phyloP scores from a whole-genome alignment of 2,888 invertebrate genomes.

The Tromatobia lineatoria region DNA sequence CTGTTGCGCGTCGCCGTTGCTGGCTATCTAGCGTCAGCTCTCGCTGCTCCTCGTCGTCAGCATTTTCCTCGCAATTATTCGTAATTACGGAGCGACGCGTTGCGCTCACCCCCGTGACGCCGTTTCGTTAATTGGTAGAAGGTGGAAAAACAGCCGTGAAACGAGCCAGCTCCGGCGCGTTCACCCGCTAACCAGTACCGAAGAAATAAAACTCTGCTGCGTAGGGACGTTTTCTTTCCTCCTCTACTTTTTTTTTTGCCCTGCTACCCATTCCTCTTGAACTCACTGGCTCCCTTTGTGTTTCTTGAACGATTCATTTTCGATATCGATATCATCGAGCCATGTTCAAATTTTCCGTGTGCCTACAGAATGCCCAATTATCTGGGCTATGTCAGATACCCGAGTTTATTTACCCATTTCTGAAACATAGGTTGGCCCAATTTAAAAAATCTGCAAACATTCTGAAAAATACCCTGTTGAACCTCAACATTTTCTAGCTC shows the following conservation, averaged over 20 bases:
- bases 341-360: slow-evolving; percentile 14
- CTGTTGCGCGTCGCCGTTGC: slow-evolving; percentile 70
- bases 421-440: background rate
- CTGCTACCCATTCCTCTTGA: slow-evolving; percentile 3
- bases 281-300: slow-evolving; percentile 2
- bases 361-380: background rate
- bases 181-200: slow-evolving; percentile 53
- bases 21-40: slow-evolving; percentile 49
- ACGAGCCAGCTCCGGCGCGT: slow-evolving; percentile 61
- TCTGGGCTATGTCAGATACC: slow-evolving; percentile 1
- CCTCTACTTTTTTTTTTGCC: slow-evolving; percentile 22
- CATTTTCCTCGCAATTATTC: slow-evolving; percentile 82
- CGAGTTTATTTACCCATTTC: background rate
- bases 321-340: slow-evolving; percentile 24
- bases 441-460: too few relatives aligned
- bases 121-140: slow-evolving; percentile 81
- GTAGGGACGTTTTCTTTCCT: slow-evolving; percentile 47
- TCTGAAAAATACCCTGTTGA: too few relatives aligned
- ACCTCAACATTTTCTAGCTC: too few relatives aligned
- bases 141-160: slow-evolving; percentile 71
- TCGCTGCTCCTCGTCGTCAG: slow-evolving; percentile 70
- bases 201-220: slow-evolving; percentile 61
- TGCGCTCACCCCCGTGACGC: slow-evolving; percentile 70
- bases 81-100: slow-evolving; percentile 78
- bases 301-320: slow-evolving; percentile 41